Evolutionary conservation across 1,140 invertebrate genomes (phyloP), one percentile per base, ranked within the genome.

Genomic region (Drosophila lowei): DNA sequence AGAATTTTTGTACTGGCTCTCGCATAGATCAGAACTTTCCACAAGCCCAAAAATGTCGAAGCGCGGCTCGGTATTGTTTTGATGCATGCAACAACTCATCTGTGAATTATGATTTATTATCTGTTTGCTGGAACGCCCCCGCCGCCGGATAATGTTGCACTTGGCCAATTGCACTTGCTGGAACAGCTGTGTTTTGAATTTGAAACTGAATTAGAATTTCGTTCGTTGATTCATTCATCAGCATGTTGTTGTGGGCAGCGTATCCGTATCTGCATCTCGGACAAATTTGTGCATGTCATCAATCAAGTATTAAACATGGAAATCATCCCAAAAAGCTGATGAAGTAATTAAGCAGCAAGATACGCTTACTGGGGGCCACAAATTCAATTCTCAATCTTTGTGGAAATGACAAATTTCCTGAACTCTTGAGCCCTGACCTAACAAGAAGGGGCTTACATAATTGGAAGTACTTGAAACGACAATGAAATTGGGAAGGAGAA

Each of bases 221-320:
- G 4, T 13, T 38, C 34, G 57, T 38, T 28, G 43, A 60, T 61
- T 57, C 70, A 80, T 78, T 71, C 66, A 75, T 76, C 75, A 76
- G 56, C 23, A 62, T 75, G 54, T 50, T 60, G 55, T 50, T 57
- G 49, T 4, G 34, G 34, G 34, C 3, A 38, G 34, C 7, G 28
- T 8, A 30, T 13, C 34, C 43, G 60, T 41, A 13, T 16, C 28
- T 3, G 16, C 6, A 53, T 16, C 41, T 46, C 42, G 73, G 79
- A 89, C 86, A 90, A 89, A 89, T 89, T 89, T 59, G 81, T 70
- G 66, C 66, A 44, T 75, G 63, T 79, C 72, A 89, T 89, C 86
- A 89, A 89, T 89, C 80, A 90, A 81, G 75, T 74, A 68, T 85
- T 64, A 70, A 72, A 67, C 71, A 75, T 62, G 67, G 30, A 43